phyloP scores from a whole-genome alignment of 2,113 vertebrate genomes.

The Entosphenus tridentatus region DNA sequence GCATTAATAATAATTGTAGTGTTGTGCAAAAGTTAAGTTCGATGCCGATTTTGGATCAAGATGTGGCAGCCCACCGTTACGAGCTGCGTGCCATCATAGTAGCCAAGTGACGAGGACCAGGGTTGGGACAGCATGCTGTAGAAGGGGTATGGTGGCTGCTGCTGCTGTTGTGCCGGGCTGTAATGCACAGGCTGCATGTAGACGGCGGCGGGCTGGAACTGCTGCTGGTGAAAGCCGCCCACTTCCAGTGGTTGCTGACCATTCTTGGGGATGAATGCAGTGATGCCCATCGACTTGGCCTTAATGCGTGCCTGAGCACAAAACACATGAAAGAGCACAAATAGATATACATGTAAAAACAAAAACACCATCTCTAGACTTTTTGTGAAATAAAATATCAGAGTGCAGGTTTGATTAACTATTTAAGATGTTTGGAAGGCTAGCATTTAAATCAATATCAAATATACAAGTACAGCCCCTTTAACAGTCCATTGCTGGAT shows the following conservation, averaged over 20 bases:
- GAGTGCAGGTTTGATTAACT: too few species aligned
- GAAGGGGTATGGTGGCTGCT: background rate
- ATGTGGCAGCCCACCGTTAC: too few species aligned
- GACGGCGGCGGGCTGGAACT: background rate
- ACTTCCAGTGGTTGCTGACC: background rate
- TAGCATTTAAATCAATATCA: too few species aligned
- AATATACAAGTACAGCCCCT: too few species aligned
- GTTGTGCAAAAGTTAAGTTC: too few species aligned
- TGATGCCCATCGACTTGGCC: conserved; percentile 2
- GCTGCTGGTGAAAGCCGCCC: conserved; percentile 1
- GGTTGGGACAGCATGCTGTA: conserved; percentile 1
- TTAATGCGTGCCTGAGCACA: conserved; percentile 5
- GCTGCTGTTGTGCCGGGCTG: background rate
- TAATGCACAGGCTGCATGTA: too few species aligned
- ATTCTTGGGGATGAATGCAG: conserved; percentile 1
- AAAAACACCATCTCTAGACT: background rate
- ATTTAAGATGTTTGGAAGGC: too few species aligned
- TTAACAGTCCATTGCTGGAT: too few species aligned
- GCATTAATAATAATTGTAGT: too few species aligned
- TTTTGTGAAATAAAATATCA: too few species aligned
- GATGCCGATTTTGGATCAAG: too few species aligned
- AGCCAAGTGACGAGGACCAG: background rate
- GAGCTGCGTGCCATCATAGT: background rate
- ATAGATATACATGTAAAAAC: background rate
- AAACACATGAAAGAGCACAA: background rate